Evolutionary conservation across 2,888 invertebrate species (phyloP).

Genomic region (Acronicta leporina): DNA sequence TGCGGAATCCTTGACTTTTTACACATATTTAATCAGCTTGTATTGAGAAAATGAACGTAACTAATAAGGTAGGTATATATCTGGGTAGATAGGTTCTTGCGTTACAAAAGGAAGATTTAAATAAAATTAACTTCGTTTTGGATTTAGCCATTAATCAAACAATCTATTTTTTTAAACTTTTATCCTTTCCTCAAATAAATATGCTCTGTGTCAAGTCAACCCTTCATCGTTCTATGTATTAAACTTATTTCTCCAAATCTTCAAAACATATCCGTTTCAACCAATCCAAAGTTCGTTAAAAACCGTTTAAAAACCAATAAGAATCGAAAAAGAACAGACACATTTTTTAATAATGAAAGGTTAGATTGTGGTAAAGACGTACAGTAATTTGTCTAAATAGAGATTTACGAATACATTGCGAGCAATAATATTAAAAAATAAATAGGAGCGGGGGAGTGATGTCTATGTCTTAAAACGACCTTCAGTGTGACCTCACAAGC

Average conservation of each 20-base stretch:
- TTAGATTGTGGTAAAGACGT: background rate
- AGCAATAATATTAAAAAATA: slow-evolving; percentile 24
- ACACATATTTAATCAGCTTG: background rate
- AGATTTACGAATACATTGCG: slow-evolving; percentile 7
- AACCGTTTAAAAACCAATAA: background rate
- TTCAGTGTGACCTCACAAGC: slow-evolving; percentile 35
- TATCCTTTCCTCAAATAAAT: no score
- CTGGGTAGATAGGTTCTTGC: no score
- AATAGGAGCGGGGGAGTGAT: slow-evolving; percentile 27
- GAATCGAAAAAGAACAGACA: background rate
- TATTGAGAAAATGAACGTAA: background rate
- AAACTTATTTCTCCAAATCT: background rate
- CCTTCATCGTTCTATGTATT: no score
- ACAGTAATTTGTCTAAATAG: background rate
- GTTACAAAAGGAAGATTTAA: no score
- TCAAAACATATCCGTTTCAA: background rate
- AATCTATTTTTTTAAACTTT: no score
- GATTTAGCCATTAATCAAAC: no score
- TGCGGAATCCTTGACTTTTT: background rate
- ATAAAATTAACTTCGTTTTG: no score
- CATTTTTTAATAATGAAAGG: background rate
- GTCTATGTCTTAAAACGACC: slow-evolving; percentile 24
- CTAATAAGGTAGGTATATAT: no score
- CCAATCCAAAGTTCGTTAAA: background rate
- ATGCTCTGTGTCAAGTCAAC: no score